Base-by-base conservation (phyloP, 1,140 invertebrate species). In the Parasteatoda tepidariorum region DNA sequence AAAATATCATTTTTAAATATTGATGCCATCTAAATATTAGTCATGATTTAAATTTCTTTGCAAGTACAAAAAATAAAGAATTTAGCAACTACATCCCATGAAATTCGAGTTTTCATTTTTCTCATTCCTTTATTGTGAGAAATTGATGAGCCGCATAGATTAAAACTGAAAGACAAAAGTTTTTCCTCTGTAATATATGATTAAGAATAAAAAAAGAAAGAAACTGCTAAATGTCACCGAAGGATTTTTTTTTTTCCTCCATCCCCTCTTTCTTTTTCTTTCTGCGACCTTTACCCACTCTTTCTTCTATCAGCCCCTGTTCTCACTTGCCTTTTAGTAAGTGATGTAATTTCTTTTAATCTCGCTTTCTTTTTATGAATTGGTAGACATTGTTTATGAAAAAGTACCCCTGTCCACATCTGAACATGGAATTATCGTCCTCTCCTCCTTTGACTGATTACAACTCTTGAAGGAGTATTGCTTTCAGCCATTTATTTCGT, bases 121-220 rank as follows among this genome's bases (percentile, higher is more conserved):
- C 2, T 18, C 31, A n/a, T n/a, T n/a, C n/a, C 28, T 33, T 34
- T 30, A 11, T 33, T 13, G 66, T 7, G 66, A 18, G 15, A 30
- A 68, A 68, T 68, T 68, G 66, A 68, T 68, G 66, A 34, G 66
- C 33, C 66, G 31, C 66, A 68, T 68, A 68, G 33, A 68, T 68
- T 41, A 38, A 68, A 38, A n/a, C 66, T 18, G n/a, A 22, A 28
- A n/a, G n/a, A n/a, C n/a, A n/a, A n/a, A n/a, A n/a, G n/a, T n/a
- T n/a, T n/a, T n/a, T n/a, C n/a, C n/a, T n/a, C n/a, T n/a, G n/a
- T n/a, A n/a, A n/a, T n/a, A n/a, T n/a, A n/a, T n/a, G 38, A 28
- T 41, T 13, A 68, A 38, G 38, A 68, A 11, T 38, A 24, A 30
- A 30, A 34, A 66, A 66, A 66, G 31, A 38, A 3, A 59, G 31